Base-by-base conservation (phyloP, 2,888 invertebrate genomes). In the Cenopis cana region DNA sequence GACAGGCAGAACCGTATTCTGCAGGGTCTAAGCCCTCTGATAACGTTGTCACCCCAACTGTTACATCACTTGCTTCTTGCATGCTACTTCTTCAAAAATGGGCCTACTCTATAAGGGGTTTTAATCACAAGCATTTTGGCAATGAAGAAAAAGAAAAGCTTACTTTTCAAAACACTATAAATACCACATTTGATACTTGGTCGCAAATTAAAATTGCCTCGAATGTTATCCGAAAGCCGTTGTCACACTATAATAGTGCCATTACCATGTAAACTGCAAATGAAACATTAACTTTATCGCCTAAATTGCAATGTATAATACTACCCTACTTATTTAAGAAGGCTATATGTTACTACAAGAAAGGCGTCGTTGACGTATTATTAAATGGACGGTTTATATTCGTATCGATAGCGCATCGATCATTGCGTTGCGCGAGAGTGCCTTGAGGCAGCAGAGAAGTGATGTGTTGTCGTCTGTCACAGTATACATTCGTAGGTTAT, bases 231-330 rank as follows among this genome's bases (percentile, higher is more conserved):
- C 70, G 62, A 61, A 67, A 70, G 76, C 74, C 77, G 78, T 74
- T 81, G 81, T 80, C 77, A 74, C 68, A 74, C 78, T 57, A 73
- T 78, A 79, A 81, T 76, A 54, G 75, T 77, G 69, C 73, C 46
- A 75, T 79, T 80, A 73, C 76, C 76, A 78, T 77, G 78, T 77
- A 77, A 78, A 81, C 80, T 81, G 78, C 74, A 75, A 76, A 77
- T 76, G 76, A 70, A 72, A 78, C 77, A 75, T 77, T 74, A 76
- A 74, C 71, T 64, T 67, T 20, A 38, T 54, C 55, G 64, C 49
- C 49, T 50, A 61, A 50, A 61, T 64, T 38, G 64, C 52, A 14
- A n/a, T 17, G 52, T 54, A 64, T 52, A 36, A 62, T 52, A 50
- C 11, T 24, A 18, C 20, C 5, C 9, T 10, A 20, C 5, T 38